Conservation (phyloP, 37 sponge, comb jelly and placozoan species). For the Beroe forskalii region DNA sequence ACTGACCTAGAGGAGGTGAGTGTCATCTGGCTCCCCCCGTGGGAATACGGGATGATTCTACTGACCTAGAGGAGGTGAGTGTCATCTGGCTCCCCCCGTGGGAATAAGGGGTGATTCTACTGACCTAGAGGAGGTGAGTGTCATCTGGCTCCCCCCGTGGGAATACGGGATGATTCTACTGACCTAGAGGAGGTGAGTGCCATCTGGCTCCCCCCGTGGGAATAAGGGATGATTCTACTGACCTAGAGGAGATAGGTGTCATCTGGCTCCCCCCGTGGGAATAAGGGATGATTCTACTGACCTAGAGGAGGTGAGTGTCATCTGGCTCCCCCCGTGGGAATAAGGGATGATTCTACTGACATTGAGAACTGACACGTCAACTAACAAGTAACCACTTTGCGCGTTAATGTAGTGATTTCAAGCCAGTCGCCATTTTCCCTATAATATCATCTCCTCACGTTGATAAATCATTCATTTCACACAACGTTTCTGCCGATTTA, state of each 20-base stretch:
- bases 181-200: constrained; percentile 16
- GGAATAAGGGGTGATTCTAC: constrained; percentile 2
- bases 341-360: constrained; percentile 9
- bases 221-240: background rate
- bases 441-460: too few relatives aligned
- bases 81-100: background rate
- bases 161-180: background rate
- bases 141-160: constrained; percentile 5
- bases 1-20: background rate
- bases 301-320: background rate
- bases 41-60: background rate
- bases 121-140: constrained; percentile 30
- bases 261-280: background rate
- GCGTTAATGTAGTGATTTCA: too few relatives aligned
- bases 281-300: constrained; percentile 6
- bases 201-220: constrained; percentile 15
- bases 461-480: too few relatives aligned
- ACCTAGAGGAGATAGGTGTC: background rate
- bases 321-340: constrained; percentile 1
- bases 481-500: too few relatives aligned
- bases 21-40: background rate
- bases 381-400: too few relatives aligned
- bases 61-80: background rate
- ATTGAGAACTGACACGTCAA: too few relatives aligned
- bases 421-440: too few relatives aligned